Conservation (phyloP, 2,797 vertebrate genomes). For the Nannoperca australis region DNA sequence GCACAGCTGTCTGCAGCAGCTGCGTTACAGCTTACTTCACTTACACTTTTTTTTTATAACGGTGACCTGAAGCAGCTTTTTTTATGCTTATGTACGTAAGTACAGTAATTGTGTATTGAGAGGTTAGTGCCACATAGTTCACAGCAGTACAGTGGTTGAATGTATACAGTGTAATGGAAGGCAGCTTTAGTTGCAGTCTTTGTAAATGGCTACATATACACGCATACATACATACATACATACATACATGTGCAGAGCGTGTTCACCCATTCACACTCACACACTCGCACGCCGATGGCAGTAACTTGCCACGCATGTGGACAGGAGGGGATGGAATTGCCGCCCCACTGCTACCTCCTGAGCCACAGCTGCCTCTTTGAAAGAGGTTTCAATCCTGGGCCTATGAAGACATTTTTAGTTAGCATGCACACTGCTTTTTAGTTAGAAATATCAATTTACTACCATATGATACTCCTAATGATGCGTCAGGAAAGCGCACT, state of each 20-base stretch:
- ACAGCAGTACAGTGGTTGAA: not conserved
- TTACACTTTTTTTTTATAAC: not conserved
- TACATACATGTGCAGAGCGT: too few species aligned
- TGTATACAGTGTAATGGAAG: not conserved
- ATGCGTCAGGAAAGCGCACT: not conserved
- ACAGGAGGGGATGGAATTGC: too few species aligned
- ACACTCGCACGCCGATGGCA: too few species aligned
- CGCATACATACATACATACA: too few species aligned
- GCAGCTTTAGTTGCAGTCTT: not conserved
- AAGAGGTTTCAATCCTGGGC: not conserved
- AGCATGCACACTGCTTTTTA: not conserved
- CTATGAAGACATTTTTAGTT: not conserved
- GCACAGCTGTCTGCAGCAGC: conserved; percentile 10
- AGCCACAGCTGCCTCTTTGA: not conserved
- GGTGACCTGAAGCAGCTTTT: not conserved
- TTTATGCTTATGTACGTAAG: not conserved
- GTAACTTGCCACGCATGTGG: too few species aligned
- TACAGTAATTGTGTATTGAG: not conserved
- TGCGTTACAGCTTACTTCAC: conserved; percentile 2
- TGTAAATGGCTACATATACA: too few species aligned
- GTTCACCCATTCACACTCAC: too few species aligned
- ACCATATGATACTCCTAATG: not conserved
- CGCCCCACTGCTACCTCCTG: too few species aligned
- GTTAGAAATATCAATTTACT: not conserved
- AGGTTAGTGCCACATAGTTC: not conserved